Percentiles rank a stretch among this genome's conserved stretches.
Evolutionary conservation across 2,888 invertebrate species (phyloP).

Genomic region (Heterodera filipjevi): DNA sequence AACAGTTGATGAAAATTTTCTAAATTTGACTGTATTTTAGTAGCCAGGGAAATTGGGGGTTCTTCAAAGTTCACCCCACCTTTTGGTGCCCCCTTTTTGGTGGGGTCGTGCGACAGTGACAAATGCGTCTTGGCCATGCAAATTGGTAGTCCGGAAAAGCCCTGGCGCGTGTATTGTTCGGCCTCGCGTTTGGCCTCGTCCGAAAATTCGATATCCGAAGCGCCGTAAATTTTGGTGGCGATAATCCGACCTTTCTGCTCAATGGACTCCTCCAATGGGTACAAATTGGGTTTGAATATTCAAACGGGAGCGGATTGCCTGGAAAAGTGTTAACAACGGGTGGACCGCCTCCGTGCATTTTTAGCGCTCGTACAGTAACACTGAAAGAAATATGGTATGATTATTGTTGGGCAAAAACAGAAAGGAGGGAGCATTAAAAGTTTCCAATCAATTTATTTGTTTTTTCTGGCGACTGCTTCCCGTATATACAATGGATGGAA

Average conservation of each 20-base stretch:
- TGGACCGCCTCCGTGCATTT: conserved; percentile 98
- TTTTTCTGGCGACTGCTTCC: no score
- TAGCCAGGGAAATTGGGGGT: no score
- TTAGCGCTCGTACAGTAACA: conserved; percentile 87
- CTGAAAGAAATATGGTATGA: background rate
- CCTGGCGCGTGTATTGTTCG: conserved; percentile 78
- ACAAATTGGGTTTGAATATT: conserved; percentile 78
- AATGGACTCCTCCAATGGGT: conserved; percentile 72
- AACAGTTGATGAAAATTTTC: background rate
- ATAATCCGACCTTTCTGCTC: conserved; percentile 85
- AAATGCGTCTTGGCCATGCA: conserved; percentile 98
- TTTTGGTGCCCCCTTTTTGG: conserved; percentile 87
- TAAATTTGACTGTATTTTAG: background rate
- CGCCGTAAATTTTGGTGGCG: conserved; percentile 92
- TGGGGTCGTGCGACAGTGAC: conserved; percentile 87
- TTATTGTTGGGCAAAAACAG: no score
- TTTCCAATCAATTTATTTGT: no score
- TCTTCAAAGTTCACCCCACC: conserved; percentile 45
- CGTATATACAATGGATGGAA: no score
- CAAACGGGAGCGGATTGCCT: conserved; percentile 68
- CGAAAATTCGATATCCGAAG: conserved; percentile 80
- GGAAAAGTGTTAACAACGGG: conserved; percentile 70
- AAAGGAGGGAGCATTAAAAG: no score
- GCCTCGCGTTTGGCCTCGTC: conserved; percentile 75
- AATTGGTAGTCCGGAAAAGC: conserved; percentile 83